Base-by-base conservation (phyloP, 2,888 invertebrate species). In the Latrodectus elegans region DNA sequence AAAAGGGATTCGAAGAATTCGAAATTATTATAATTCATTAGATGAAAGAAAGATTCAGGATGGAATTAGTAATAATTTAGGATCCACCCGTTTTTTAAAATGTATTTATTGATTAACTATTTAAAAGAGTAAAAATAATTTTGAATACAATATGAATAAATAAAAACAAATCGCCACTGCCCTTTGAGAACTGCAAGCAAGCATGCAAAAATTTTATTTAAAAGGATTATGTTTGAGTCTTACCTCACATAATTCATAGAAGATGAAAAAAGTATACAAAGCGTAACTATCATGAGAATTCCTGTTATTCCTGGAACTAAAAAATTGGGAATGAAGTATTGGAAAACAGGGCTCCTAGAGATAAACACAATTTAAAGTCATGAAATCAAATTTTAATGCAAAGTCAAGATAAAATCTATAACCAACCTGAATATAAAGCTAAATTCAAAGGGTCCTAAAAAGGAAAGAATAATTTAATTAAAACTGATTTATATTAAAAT, bases 361-460 rank as follows among this genome's bases (percentile, higher is more conserved):
- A 38, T 38, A 38, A 38, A 38, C 38, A 38, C 38, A 38, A 38
- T 38, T 38, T 38, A 38, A 38, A 6, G 38, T 38, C 38, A 38
- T 38, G 6, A 38, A 38, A 38, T 38, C 4, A 38, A 38, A 38
- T 6, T 38, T 38, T 38, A 38, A 38, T 4, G 38, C 38, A 6
- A 38, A 38, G 38, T 38, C 38, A 38, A 38, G 38, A 38, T 38
- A 60, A 60, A n/a, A 60, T 6, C 60, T n/a, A 15, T 15, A 60
- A 60, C 60, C 60, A 60, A 60, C 60, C 60, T 60, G 60, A 60
- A 60, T 60, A 10, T 60, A 60, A n/a, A n/a, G n/a, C n/a, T 60
- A 60, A 15, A 10, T 12, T 15, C n/a, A 60, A 60, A 12, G 60
- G 60, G 10, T 60, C 60, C 60, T 60, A 10, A 15, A 6, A 60